Evolutionary conservation across 1,140 invertebrate genomes (phyloP), one percentile per base, ranked within the genome.

Genomic region (Whitmania pigra): DNA sequence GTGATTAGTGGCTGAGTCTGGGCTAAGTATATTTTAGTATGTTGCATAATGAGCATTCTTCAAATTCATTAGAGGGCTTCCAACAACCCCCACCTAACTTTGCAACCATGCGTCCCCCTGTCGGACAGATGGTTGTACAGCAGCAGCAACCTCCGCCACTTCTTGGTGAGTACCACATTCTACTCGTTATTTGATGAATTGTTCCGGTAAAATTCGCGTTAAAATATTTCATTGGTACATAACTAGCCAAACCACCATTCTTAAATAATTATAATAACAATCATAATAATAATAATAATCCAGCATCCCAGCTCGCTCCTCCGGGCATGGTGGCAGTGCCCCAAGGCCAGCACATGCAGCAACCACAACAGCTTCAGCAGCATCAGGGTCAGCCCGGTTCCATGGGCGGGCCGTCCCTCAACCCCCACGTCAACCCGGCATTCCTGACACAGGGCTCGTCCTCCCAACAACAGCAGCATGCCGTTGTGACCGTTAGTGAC

Each of bases 321-420:
- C 43, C 43, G 11, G 43, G 43, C 43, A 49, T 49, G 43, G 43
- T 49, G 43, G 43, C 43, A 49, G 9, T 49, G 15, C 43, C 43
- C 43, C 43, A 49, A 17, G 43, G 22, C 20, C 57, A 63, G 11
- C 22, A 63, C 57, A 1, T 63, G 9, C 57, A 63, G 29, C 57
- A 63, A 63, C 57, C 22, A 18, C 57, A 63, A 20, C 57, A 63
- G 57, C 57, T 63, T 63, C 57, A 57, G 25, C 54, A 57, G 54
- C 54, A 63, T 7, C 57, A 63, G 57, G 22, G 22, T 31, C 57
- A 63, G 29, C 29, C 29, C 29, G 29, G 57, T 18, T 49, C 43
- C 9, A 49, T 49, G 43, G 43, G 43, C 5, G 43, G 5, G 1
- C 43, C 43, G 0, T 49, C 43, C 57, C 57, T 63, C 4, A 63